Base-by-base conservation (phyloP, 1,140 invertebrate genomes). In the Drosophila punjabiensis region DNA sequence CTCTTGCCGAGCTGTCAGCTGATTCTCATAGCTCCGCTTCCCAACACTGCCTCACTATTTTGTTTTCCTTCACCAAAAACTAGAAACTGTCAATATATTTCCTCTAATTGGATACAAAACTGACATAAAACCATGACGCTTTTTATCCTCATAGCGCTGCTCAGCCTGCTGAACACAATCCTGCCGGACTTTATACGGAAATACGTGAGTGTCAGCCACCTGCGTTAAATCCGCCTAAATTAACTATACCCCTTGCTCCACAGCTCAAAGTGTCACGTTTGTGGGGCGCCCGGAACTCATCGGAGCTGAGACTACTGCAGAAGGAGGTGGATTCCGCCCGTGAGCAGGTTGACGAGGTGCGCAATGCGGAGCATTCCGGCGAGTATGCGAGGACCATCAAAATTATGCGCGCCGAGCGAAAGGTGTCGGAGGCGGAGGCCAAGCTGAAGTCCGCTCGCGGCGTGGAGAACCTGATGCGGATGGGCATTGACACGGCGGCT, bases 331-430 rank as follows among this genome's bases (percentile, higher is more conserved):
- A 81, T 30, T 60, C 47, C 5, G 91, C 91, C 33, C 82, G 77
- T 0, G 61, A 81, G 20, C 55, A 90, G 24, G 30, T 90, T 55
- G 71, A 86, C 2, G 71, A 70, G 20, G 85, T 90, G 10, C 76
- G 71, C 0, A 69, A 66, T 53, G 81, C 74, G 0, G 37, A 76
- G 32, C 75, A 82, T 41, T 62, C 67, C 9, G 90, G 86, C 14
- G 86, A 92, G n/a, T 92, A 92, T 55, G 66, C 69, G 8, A 75
- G 45, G n/a, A 76, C 74, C 35, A 87, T 92, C 3, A 86, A 91
- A 64, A 90, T 63, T 13, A 84, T 92, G 91, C 82, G 91, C 11
- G 91, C 91, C n/a, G 88, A 92, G 53, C 74, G 74, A 1, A 89
- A 90, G 60, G 68, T 92, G 5, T 55, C 64, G 0, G 85, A 87